Percentiles rank a stretch among this genome's conserved stretches.
Evolutionary conservation across 2,113 vertebrate species (phyloP).

Genomic region (Speoplatyrhinus poulsoni): DNA sequence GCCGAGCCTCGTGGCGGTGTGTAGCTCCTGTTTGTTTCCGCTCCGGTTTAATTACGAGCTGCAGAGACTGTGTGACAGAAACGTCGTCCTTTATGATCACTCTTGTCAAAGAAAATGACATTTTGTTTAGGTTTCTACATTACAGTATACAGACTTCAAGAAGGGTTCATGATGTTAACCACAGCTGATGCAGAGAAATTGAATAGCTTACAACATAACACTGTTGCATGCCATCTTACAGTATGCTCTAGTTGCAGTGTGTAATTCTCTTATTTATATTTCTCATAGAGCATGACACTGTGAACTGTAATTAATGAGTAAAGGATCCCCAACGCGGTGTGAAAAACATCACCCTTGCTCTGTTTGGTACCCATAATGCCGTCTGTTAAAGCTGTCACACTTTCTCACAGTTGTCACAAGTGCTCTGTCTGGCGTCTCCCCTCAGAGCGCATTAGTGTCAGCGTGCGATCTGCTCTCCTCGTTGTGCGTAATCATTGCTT

Average conservation of each 20-base stretch:
- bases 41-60: slow-evolving; percentile 46
- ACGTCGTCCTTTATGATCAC: too few relatives aligned
- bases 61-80: not conserved
- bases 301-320: slow-evolving; percentile 16
- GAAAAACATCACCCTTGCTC: slow-evolving; percentile 26
- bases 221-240: slow-evolving; percentile 78
- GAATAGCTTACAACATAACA: slow-evolving; percentile 51
- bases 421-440: slow-evolving; percentile 71
- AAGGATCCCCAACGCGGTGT: not conserved
- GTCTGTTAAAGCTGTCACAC: slow-evolving; percentile 62
- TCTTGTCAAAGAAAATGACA: too few relatives aligned
- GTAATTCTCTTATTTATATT: too few relatives aligned
- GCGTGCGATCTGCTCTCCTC: slow-evolving; percentile 59
- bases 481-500: slow-evolving; percentile 76
- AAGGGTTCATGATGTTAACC: slow-evolving; percentile 1
- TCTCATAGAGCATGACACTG: slow-evolving; percentile 6
- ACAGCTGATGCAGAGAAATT: not conserved
- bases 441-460: slow-evolving; percentile 75
- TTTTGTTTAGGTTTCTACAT: too few relatives aligned
- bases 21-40: slow-evolving; percentile 31
- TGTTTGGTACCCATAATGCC: slow-evolving; percentile 56
- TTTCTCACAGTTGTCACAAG: slow-evolving; percentile 74
- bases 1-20: slow-evolving; percentile 34
- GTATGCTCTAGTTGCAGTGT: slow-evolving; percentile 76
- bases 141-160: too few relatives aligned